These are phyloP conservation scores for Dendroctonus valens DNA, from an alignment of 1,140 invertebrate species.

Conservation along the genomic window DNA sequence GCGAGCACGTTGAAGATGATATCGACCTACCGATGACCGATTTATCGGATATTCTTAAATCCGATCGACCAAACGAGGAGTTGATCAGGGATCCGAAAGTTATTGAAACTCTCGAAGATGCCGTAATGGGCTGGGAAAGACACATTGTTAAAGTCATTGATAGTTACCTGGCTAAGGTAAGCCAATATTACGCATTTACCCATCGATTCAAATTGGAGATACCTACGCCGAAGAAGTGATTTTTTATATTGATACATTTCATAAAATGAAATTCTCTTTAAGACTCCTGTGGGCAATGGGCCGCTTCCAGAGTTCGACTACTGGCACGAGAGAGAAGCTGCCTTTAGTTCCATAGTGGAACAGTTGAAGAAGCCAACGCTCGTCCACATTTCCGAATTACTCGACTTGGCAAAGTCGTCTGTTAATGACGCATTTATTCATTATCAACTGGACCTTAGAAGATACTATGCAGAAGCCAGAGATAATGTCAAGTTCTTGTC, in stretches of 20 bases:
- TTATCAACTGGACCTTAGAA: slow-evolving; percentile 60
- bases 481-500: slow-evolving; percentile 83
- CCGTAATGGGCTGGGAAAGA: slow-evolving; percentile 62
- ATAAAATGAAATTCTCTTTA: slow-evolving; percentile 10
- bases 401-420: slow-evolving; percentile 55
- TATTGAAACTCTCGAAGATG: slow-evolving; percentile 60
- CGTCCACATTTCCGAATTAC: slow-evolving; percentile 57
- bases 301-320: slow-evolving; percentile 80
- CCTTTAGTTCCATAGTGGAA: slow-evolving; percentile 73
- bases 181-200: neutral
- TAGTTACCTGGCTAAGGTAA: slow-evolving; percentile 57
- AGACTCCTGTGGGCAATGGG: slow-evolving; percentile 62
- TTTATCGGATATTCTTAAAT: slow-evolving; percentile 53
- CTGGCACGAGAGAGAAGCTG: slow-evolving; percentile 76
- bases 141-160: slow-evolving; percentile 61
- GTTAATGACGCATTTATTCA: slow-evolving; percentile 55
- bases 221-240: neutral
- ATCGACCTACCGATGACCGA: slow-evolving; percentile 59
- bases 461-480: slow-evolving; percentile 72
- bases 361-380: slow-evolving; percentile 74
- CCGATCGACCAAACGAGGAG: slow-evolving; percentile 53
- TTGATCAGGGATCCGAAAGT: slow-evolving; percentile 54
- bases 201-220: no score
- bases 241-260: neutral
- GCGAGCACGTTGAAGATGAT: slow-evolving; percentile 66